Evolutionary conservation across 1,140 invertebrate genomes (phyloP).

Genomic region (Halesus radiatus): DNA sequence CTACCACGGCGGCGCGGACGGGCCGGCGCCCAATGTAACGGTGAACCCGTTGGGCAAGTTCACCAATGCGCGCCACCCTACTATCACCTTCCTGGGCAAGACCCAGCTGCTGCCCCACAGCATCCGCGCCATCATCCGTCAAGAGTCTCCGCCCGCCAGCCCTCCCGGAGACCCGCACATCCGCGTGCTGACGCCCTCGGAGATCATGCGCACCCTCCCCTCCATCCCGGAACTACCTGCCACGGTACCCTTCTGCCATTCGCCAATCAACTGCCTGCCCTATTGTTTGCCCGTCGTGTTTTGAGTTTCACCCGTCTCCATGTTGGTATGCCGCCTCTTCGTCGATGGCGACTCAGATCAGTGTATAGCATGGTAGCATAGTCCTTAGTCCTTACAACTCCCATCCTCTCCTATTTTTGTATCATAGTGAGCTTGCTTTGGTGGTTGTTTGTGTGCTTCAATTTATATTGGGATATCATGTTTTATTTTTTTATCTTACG

Average conservation of each 20-base stretch:
- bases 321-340: constrained; percentile 33
- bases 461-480: not conserved
- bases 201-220: constrained; percentile 89
- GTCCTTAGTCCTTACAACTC: not conserved
- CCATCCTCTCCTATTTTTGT: constrained; percentile 26
- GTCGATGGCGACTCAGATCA: constrained; percentile 5
- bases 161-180: constrained; percentile 79
- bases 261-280: constrained; percentile 66
- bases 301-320: constrained; percentile 14
- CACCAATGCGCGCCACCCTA: constrained; percentile 43
- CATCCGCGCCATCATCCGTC: constrained; percentile 50
- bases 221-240: constrained; percentile 74
- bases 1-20: constrained; percentile 47
- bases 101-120: constrained; percentile 48
- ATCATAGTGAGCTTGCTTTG: constrained; percentile 49
- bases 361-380: constrained; percentile 48
- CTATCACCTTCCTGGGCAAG: constrained; percentile 48
- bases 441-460: constrained; percentile 51
- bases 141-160: constrained; percentile 62
- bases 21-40: constrained; percentile 73
- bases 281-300: constrained; percentile 30
- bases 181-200: constrained; percentile 86
- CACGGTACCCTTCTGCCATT: constrained; percentile 76
- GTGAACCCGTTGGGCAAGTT: constrained; percentile 70
- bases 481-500: too few relatives aligned